Evolutionary conservation across 1,140 invertebrate species (phyloP), one percentile per base, ranked within the genome.

Genomic region (Aphaenogaster rudis): DNA sequence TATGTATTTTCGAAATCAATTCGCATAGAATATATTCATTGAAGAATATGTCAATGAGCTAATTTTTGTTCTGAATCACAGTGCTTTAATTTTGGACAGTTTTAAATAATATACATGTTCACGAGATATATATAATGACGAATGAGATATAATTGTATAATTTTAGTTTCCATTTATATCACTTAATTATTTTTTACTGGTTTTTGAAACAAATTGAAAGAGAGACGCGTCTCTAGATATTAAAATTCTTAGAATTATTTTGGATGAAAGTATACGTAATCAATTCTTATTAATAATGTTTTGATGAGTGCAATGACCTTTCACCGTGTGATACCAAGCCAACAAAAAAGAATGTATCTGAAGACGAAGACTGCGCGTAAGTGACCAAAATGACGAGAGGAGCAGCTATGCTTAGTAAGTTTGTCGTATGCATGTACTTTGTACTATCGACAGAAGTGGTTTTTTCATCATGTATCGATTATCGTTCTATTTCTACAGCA

Each of bases 361-460:
- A 21, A 8, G 13, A 28, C 3, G 50, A 36, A 72, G 52, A 45
- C 21, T 39, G 15, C n/a, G 50, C 11, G 52, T 67, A 77, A 84
- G 21, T 57, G 28, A 28, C 54, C 33, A 50, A 48, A 86, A 39
- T 66, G 63, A 85, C 15, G 48, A 88, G n/a, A 87, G 33, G 90
- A 88, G 81, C 92, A 88, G 82, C 78, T 82, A 79, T 89, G 82
- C 59, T 88, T 88, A 89, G 85, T 88, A 88, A 86, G 89, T 92
- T 88, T 57, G 66, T 86, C 88, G 77, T 71, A 86, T 91, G 89
- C 89, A 91, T 92, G 90, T 78, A 81, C 33, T 88, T 89, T 77
- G n/a, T 77, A 86, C n/a, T 33, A 86, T 74, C 74, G 63, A 87
- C 69, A 39, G 5, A 57, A 76, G 21, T 86, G 39, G 0, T 86